These are phyloP conservation scores for Teleogryllus oceanicus DNA, from an alignment of 2,888 invertebrate species.

Conservation along the genomic window DNA sequence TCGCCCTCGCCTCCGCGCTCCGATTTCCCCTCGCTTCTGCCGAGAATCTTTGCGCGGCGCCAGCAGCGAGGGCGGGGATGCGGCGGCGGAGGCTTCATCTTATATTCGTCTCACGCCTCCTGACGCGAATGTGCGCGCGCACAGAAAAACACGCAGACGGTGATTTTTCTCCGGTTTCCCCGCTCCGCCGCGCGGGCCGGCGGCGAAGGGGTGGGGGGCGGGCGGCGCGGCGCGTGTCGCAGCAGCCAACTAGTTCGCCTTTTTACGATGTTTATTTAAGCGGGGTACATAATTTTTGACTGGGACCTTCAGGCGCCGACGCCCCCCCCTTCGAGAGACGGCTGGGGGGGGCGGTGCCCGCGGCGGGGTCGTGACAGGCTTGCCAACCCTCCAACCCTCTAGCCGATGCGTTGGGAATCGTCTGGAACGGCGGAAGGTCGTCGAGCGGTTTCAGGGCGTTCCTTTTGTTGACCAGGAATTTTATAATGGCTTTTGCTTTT, in stretches of 20 bases:
- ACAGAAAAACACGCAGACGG: background rate
- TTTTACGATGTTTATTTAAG: conserved; percentile 18
- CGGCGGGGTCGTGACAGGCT: no score
- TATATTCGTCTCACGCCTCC: background rate
- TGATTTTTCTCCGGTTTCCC: background rate
- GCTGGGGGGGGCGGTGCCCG: no score
- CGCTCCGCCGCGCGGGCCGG: background rate
- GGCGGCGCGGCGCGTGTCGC: background rate
- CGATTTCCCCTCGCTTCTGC: no score
- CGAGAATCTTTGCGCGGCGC: no score
- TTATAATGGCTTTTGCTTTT: no score
- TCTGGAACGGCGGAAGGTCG: no score
- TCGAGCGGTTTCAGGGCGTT: no score
- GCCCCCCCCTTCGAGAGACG: no score
- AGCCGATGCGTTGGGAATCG: no score
- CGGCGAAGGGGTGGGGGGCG: background rate
- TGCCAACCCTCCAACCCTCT: no score
- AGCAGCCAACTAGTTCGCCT: conserved; percentile 18
- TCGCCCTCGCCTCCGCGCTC: no score
- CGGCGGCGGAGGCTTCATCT: background rate
- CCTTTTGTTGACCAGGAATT: no score
- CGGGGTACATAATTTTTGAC: conserved; percentile 18
- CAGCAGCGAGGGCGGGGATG: background rate
- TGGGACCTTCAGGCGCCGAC: background rate
- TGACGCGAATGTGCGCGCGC: background rate